Evolutionary conservation across 2,113 vertebrate genomes (phyloP).

Genomic region (Ageneiosus marmoratus): DNA sequence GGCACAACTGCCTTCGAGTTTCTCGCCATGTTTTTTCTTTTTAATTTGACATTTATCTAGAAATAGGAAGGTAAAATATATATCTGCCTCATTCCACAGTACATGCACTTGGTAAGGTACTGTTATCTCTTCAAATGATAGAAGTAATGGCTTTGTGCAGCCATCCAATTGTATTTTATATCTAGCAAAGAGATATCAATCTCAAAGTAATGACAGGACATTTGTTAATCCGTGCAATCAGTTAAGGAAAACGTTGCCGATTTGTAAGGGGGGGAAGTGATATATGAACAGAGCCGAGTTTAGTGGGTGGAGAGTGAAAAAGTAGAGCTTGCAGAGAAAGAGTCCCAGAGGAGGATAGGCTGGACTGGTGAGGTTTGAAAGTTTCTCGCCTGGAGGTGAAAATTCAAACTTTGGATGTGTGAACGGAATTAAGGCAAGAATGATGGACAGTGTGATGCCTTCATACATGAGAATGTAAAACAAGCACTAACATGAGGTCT

Average conservation of each 20-base stretch:
- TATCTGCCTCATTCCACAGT: neutral
- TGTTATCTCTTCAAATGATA: constrained; percentile 43
- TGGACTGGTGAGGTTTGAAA: constrained; percentile 31
- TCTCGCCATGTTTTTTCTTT: neutral
- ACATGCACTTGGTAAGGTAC: constrained; percentile 7
- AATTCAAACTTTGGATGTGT: constrained; percentile 24
- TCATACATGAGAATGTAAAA: neutral
- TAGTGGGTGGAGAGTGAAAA: constrained; percentile 25
- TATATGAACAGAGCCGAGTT: neutral
- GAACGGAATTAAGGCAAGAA: constrained; percentile 6
- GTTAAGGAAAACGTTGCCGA: constrained; percentile 35
- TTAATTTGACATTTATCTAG: constrained; percentile 12
- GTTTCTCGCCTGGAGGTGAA: constrained; percentile 35
- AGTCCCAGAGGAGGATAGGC: constrained; percentile 18
- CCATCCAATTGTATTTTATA: constrained; percentile 38
- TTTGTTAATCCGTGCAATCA: constrained; percentile 46
- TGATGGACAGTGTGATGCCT: neutral
- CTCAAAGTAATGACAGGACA: constrained; percentile 42
- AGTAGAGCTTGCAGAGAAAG: constrained; percentile 12
- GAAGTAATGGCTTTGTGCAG: constrained; percentile 45
- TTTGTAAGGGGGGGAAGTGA: constrained; percentile 36
- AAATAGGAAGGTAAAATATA: constrained; percentile 11
- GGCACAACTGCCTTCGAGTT: constrained; percentile 15
- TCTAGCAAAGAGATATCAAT: constrained; percentile 28
- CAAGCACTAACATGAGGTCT: neutral